Percentiles rank a stretch among this genome's conserved stretches.
phyloP scores from a whole-genome alignment of 2,797 vertebrate genomes.

The Scolopax rusticola region DNA sequence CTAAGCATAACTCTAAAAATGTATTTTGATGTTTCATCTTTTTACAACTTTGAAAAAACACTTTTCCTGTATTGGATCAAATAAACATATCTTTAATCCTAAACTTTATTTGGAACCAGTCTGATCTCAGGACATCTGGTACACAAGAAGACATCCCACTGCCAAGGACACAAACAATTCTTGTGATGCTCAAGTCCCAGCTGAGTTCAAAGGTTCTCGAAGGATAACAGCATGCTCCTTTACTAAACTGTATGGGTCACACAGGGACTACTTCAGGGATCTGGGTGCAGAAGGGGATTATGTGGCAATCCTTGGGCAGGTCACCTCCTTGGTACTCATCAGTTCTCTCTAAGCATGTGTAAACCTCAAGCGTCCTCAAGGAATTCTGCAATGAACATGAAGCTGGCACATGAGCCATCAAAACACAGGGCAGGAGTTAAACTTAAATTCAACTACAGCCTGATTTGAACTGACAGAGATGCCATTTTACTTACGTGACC shows the following conservation, averaged over 20 bases:
- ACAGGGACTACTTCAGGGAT: background rate
- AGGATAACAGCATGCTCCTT: background rate
- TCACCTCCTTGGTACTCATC: background rate
- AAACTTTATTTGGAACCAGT: background rate
- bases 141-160: background rate
- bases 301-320: background rate
- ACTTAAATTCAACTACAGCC: background rate
- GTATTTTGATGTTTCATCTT: background rate
- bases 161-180: background rate
- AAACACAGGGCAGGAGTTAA: background rate
- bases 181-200: background rate
- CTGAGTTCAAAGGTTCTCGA: background rate
- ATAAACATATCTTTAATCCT: background rate
- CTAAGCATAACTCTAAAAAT: background rate
- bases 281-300: background rate
- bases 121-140: background rate
- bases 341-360: background rate
- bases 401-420: conserved; percentile 33
- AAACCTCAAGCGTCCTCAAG: background rate
- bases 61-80: background rate
- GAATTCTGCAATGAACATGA: conserved; percentile 5
- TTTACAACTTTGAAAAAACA: background rate
- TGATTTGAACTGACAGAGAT: background rate
- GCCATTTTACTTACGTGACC: background rate
- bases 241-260: background rate